Base-by-base conservation (phyloP, 2,113 vertebrate species). In the Stomatorhinus ivindoensis region DNA sequence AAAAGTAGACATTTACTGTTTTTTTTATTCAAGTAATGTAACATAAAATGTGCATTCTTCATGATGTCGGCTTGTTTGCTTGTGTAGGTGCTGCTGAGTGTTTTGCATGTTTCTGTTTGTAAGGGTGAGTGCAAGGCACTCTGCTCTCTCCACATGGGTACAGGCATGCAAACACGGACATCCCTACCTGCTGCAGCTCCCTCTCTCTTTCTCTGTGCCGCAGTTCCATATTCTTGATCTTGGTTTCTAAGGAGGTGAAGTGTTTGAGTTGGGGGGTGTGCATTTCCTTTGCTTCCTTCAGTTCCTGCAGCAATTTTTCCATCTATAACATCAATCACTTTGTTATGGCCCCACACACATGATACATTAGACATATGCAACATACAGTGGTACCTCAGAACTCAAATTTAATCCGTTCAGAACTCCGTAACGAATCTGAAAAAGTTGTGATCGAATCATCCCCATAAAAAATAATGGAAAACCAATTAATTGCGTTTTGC, bases 211-310 rank as follows among this genome's bases (percentile, higher is more conserved):
- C 96, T 82, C 95, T 94, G 53, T 97, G 96, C 90, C 97, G 95
- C 61, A 94, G 92, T 94, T 99, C 98, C 95, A 99, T 96, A 58
- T 94, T 94, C 90, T 94, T 91, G 90, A 99, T 96, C 94, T 99
- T 98, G 90, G 91, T 96, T 93, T 99, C 97, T 91, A 99, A 93
- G 89, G 88, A 92, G 69, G 95, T 92, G 89, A 99, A 97, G 48
- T 97, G 97, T 65, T 95, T 98, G 94, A 97, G 97, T 91, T 96
- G 97, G 2, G 97, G 97, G 87, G 94, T 97, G 91, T 98, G 97
- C 88, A 92, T 94, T 88, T 98, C 97, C 94, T 96, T 98, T 24
- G 98, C 97, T 80, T 97, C 96, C 92, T 94, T 95, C 89, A 99
- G 93, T 91, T 99, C 98, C 93, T 96, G 96, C 65, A 98, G 92